Evolutionary conservation across 1,140 invertebrate genomes (phyloP), one percentile per base, ranked within the genome.

Genomic region (Plutomurus gul): DNA sequence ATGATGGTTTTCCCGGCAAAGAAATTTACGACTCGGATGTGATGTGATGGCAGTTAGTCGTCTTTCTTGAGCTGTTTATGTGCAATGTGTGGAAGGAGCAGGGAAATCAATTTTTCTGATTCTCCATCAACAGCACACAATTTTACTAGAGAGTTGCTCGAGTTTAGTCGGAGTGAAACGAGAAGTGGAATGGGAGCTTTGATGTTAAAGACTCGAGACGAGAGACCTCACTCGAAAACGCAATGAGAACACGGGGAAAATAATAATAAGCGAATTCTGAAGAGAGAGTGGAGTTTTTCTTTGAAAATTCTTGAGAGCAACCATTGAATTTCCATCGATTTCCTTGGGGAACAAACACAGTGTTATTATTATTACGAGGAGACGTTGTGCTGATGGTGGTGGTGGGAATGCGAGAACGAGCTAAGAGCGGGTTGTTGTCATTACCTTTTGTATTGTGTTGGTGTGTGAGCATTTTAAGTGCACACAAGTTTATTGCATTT

Each of bases 71-170:
- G 56, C 56, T 65, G 56, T 65, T 65, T 65, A 65, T 65, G 56
- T 65, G 56, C 56, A 65, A 65, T 65, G 56, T 65, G 56, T 65
- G 56, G 36, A 65, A 65, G 36, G 56, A 65, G n/a, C n/a, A n/a
- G 56, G 56, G 56, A 65, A 65, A 65, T 65, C 56, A 65, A 65
- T 65, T 65, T 65, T n/a, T n/a, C n/a, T 33, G 56, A 65, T 65
- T 65, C 56, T 65, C 18, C 18, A 43, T 43, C 2, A 10, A 43
- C 7, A 43, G n/a, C 10, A 43, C 1, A 43, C 11, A 43, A 43
- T 43, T 13, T 13, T 43, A 43, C 11, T 43, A 43, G n/a, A n/a
- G n/a, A n/a, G n/a, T n/a, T n/a, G 47, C 18, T 49, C 20, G 18
- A 49, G 18, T 25, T 49, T 49, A 0, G 47, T 49, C 25, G 7